phyloP scores from a whole-genome alignment of 1,140 invertebrate species.

The Bicyclus anynana region DNA sequence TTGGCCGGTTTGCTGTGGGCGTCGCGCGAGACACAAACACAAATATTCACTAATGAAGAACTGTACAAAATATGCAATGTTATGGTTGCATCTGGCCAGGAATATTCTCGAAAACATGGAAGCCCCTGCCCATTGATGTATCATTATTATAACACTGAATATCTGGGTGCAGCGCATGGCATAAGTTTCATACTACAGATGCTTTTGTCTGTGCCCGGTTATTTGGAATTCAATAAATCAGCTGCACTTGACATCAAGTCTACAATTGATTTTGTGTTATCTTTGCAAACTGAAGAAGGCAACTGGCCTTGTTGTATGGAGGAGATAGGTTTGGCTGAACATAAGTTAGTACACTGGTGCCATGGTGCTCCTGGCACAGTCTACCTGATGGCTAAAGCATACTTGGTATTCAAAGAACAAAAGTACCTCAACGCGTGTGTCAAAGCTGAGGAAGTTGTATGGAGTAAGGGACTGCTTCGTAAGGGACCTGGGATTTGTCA shows the following conservation, averaged over 20 bases:
- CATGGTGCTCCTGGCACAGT: conserved; percentile 90
- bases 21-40: conserved; percentile 77
- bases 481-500: conserved; percentile 93
- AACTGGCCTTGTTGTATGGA: conserved; percentile 89
- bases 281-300: conserved; percentile 81
- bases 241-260: conserved; percentile 77
- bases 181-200: conserved; percentile 82
- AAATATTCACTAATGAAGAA: conserved; percentile 75
- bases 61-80: conserved; percentile 81
- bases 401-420: conserved; percentile 84
- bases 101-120: conserved; percentile 79
- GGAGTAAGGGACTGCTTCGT: conserved; percentile 87
- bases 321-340: conserved; percentile 78
- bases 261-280: conserved; percentile 81
- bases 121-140: conserved; percentile 88
- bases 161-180: conserved; percentile 90
- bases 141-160: conserved; percentile 90
- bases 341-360: conserved; percentile 92
- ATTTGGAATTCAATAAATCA: conserved; percentile 76
- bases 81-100: conserved; percentile 83
- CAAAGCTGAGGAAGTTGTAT: conserved; percentile 85
- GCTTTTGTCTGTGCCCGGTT: conserved; percentile 82
- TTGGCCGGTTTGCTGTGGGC: conserved; percentile 87
- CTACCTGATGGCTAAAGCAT: conserved; percentile 90
- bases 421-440: conserved; percentile 85